Percentiles rank a stretch among this genome's conserved stretches.
phyloP scores from a whole-genome alignment of 64 coral and sea anemone genomes.

The Exaiptasia diaphana region DNA sequence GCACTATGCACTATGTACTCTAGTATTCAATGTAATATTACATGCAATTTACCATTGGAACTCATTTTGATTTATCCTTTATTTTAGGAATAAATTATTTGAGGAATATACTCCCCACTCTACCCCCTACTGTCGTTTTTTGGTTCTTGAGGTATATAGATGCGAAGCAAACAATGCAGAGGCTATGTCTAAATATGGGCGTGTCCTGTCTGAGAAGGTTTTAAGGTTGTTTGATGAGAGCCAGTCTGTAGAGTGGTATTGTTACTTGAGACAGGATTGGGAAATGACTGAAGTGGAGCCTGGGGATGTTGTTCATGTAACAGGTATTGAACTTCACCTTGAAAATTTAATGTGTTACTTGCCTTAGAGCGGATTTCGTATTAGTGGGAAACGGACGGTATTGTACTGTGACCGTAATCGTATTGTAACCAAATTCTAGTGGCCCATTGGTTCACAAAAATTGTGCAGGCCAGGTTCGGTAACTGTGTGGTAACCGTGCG shows the following conservation, averaged over 20 bases:
- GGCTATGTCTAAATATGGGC: constrained; percentile 1
- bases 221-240: constrained; percentile 81
- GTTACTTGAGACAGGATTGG: constrained; percentile 84
- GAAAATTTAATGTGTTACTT: neutral
- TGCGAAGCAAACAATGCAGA: constrained; percentile 28
- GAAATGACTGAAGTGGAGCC: constrained; percentile 89
- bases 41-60: no score
- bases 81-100: neutral
- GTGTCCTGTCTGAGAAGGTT: constrained; percentile 69
- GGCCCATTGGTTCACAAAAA: no score
- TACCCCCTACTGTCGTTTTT: constrained; percentile 60
- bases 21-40: no score
- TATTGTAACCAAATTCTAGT: no score
- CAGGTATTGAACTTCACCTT: constrained; percentile 43
- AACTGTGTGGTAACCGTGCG: no score
- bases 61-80: neutral
- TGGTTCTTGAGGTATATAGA: constrained; percentile 84
- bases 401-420: no score
- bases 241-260: constrained; percentile 58
- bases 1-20: no score
- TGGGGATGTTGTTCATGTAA: constrained; percentile 87
- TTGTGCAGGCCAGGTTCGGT: no score
- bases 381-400: no score
- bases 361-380: no score
- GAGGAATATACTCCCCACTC: constrained; percentile 1